Conservation (phyloP, 2,888 invertebrate genomes). For the Drosophila falleni region DNA sequence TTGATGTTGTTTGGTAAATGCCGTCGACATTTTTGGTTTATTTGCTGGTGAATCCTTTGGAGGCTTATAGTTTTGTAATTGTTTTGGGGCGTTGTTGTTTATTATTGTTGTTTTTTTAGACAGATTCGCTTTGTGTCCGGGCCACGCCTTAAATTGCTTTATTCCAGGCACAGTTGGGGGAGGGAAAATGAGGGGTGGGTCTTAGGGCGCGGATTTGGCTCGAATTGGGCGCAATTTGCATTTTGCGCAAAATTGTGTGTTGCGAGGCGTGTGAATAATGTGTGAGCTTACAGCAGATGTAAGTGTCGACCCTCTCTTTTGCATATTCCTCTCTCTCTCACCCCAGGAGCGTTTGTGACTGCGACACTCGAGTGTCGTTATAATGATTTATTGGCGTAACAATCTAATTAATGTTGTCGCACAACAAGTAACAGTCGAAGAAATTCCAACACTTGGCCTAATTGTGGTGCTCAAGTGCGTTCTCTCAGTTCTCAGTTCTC, state of each 20-base stretch:
- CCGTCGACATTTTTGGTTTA: slow-evolving; percentile 62
- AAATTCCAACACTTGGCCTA: slow-evolving; percentile 46
- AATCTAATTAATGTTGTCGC: slow-evolving; percentile 79
- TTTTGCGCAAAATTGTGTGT: slow-evolving; percentile 75
- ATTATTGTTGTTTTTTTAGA: slow-evolving; percentile 66
- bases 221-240: slow-evolving; percentile 67
- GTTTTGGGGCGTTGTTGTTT: slow-evolving; percentile 64
- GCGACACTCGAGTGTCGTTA: slow-evolving; percentile 68
- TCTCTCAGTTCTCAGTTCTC: not conserved
- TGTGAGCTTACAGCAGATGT: slow-evolving; percentile 64
- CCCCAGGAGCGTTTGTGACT: not conserved
- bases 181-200: not conserved
- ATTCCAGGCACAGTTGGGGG: slow-evolving; percentile 12
- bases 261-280: slow-evolving; percentile 78
- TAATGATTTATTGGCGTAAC: slow-evolving; percentile 75
- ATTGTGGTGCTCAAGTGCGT: slow-evolving; percentile 23
- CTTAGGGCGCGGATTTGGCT: slow-evolving; percentile 34
- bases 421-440: slow-evolving; percentile 44
- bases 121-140: slow-evolving; percentile 54
- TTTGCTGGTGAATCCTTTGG: slow-evolving; percentile 71
- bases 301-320: not conserved
- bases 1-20: slow-evolving; percentile 10
- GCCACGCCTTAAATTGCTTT: slow-evolving; percentile 57
- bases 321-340: too few species aligned
- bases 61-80: slow-evolving; percentile 81